A percentile compares a stretch with the other conserved stretches of the same genome.
Conservation (phyloP, 2,888 invertebrate genomes). For the Eutolmus rufibarbis region DNA sequence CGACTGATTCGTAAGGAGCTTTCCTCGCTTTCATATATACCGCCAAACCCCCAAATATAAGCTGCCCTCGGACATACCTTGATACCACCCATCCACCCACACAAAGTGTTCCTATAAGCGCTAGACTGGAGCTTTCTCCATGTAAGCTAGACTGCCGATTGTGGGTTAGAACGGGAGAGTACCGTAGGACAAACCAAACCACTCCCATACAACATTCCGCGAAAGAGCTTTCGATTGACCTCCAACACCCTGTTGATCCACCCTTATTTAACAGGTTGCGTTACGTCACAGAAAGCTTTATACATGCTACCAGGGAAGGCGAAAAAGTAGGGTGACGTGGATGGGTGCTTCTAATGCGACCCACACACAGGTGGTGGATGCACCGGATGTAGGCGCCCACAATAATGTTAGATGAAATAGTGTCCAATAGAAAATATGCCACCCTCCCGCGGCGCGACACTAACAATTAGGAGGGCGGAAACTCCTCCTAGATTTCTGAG, state of each 20-base stretch:
- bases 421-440: not conserved
- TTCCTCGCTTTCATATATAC: conserved; percentile 55
- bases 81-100: conserved; percentile 41
- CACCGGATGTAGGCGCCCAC: not conserved
- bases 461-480: not conserved
- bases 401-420: not conserved
- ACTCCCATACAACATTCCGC: conserved; percentile 3
- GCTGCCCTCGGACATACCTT: not conserved
- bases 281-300: conserved; percentile 28
- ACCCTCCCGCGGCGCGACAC: not conserved
- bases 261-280: conserved; percentile 38
- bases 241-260: conserved; percentile 37
- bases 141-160: not conserved
- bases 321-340: not conserved
- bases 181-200: conserved; percentile 5
- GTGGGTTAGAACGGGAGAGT: not conserved
- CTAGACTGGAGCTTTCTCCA: not conserved
- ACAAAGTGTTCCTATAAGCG: not conserved
- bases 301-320: not conserved
- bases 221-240: conserved; percentile 12
- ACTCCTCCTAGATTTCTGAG: not conserved
- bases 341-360: not conserved
- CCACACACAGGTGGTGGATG: not conserved
- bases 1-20: conserved; percentile 59
- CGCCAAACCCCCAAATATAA: conserved; percentile 7